Percentiles rank a stretch among this genome's conserved stretches.
Conservation (phyloP, 35 echinoderm and acorn worm genomes). For the Strongylocentrotus purpuratus region DNA sequence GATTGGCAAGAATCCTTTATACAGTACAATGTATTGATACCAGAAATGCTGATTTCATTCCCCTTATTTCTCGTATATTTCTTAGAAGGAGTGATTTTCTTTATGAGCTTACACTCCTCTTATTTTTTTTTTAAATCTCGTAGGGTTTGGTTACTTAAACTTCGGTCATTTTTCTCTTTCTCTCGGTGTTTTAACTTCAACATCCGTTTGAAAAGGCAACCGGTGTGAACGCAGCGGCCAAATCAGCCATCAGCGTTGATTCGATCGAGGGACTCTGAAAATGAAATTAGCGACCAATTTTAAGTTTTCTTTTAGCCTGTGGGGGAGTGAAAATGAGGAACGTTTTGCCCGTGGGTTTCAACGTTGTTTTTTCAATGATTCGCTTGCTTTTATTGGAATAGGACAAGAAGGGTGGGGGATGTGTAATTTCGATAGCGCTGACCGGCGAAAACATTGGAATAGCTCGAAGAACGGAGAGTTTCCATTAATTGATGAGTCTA, state of each 20-base stretch:
- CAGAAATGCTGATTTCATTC: no score
- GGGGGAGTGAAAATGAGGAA: background rate
- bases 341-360: background rate
- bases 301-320: background rate
- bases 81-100: no score
- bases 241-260: background rate
- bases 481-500: slow-evolving; percentile 9
- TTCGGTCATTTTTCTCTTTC: no score
- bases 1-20: no score
- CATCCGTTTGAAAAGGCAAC: background rate
- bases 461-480: background rate
- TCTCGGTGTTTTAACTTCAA: no score
- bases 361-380: slow-evolving; percentile 27
- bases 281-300: slow-evolving; percentile 46
- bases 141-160: no score
- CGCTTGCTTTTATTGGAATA: background rate
- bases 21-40: no score
- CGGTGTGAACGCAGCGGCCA: background rate
- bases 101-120: no score
- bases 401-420: background rate
- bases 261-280: slow-evolving; percentile 5
- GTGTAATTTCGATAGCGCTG: background rate
- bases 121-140: no score
- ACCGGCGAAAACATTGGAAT: background rate
- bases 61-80: no score